These are phyloP conservation scores for Turritopsis dohrnii DNA, from an alignment of 30 jellyfish, hydroid and myxozoan species.

Conservation along the genomic window DNA sequence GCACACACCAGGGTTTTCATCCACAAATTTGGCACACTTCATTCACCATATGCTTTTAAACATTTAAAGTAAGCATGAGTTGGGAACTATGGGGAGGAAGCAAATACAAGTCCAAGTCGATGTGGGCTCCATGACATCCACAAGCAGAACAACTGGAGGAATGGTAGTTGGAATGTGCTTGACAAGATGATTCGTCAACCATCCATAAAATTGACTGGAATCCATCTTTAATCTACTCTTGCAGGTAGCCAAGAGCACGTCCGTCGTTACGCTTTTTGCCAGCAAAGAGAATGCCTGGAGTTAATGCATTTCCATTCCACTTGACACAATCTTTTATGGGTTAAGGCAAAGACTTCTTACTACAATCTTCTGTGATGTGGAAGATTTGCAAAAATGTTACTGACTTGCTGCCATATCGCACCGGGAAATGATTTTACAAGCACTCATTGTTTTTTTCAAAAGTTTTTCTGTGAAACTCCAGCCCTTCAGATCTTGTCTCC, in stretches of 20 bases:
- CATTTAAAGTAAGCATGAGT: slow-evolving; percentile 28
- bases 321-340: slow-evolving; percentile 24
- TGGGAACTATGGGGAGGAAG: slow-evolving; percentile 41
- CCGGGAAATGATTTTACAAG: too few relatives aligned
- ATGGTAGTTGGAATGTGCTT: slow-evolving; percentile 24
- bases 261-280: slow-evolving; percentile 28
- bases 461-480: too few relatives aligned
- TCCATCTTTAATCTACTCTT: slow-evolving; percentile 34
- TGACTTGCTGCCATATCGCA: too few relatives aligned
- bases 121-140: slow-evolving; percentile 40
- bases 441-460: too few relatives aligned
- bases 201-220: slow-evolving; percentile 28
- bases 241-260: slow-evolving; percentile 35
- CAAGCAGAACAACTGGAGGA: slow-evolving; percentile 27
- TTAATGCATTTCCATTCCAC: slow-evolving; percentile 17
- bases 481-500: too few relatives aligned
- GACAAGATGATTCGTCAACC: slow-evolving; percentile 30
- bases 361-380: slow-evolving; percentile 26
- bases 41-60: slow-evolving; percentile 25
- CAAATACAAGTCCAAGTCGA: slow-evolving; percentile 34
- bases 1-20: slow-evolving; percentile 47
- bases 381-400: too few relatives aligned
- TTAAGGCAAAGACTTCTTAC: slow-evolving; percentile 9
- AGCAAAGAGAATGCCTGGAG: slow-evolving; percentile 30
- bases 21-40: slow-evolving; percentile 25